Base-by-base conservation (phyloP, 2,888 invertebrate species). In the Tuta absoluta region DNA sequence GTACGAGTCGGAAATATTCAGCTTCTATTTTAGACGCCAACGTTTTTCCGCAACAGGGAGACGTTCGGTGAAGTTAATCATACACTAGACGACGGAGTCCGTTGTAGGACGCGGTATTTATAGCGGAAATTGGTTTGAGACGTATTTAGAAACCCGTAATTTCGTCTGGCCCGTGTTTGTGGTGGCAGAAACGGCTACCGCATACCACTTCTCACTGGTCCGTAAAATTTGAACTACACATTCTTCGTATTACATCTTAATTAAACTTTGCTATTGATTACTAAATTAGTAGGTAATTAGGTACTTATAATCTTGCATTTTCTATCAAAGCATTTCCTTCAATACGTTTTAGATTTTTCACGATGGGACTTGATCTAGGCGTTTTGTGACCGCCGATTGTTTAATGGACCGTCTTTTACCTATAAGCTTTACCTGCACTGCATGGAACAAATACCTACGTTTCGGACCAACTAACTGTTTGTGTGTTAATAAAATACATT, bases 1-100 rank as follows among this genome's bases (percentile, higher is more conserved):
- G 24, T 38, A 80, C 78, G 80, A 85, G 84, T 88, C 89, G 89
- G 88, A 90, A 89, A 91, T 88, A 89, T 87, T 85, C 85, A 79
- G 81, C 76, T 76, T 83, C 77, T 91, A 90, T 91, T 90, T 90
- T 78, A 77, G 85, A 81, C 77, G 73, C 73, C 85, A 82, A 87
- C 87, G 89, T 86, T 90, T 90, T 89, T 89, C 89, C 89, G 88
- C 83, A 86, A 81, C 82, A 81, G 80, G 82, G 85, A 88, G 88
- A 90, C 88, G 86, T 83, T 82, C 77, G 81, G 78, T 79, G 74
- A 81, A 80, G 84, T 87, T 88, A 86, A 88, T 91, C 88, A 89
- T 87, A 82, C 80, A 82, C 80, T 83, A 84, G 84, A 85, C 84
- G 86, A 81, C 80, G 79, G 78, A 80, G 79, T 71, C 77, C 72